These are phyloP conservation scores for Marronus borbonicus DNA, from an alignment of 2,888 invertebrate species.

Conservation along the genomic window DNA sequence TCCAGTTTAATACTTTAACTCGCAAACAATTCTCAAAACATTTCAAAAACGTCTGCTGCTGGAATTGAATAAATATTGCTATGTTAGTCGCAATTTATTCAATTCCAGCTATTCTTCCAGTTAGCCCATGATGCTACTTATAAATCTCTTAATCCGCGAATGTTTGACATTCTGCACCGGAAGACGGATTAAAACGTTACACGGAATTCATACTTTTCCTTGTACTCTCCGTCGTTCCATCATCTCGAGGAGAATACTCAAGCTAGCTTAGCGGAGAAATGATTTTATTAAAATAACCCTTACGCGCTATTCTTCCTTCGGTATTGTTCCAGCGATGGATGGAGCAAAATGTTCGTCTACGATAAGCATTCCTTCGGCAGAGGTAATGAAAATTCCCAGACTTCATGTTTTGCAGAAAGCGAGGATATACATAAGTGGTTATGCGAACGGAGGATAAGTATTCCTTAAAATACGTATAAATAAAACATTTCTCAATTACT, in stretches of 20 bases:
- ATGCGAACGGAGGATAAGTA: neutral
- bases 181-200: slow-evolving; percentile 36
- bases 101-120: neutral
- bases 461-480: too few relatives aligned
- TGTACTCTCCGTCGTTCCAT: slow-evolving; percentile 5
- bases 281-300: slow-evolving; percentile 28
- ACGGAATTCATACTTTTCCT: slow-evolving; percentile 33
- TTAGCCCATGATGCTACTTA: neutral
- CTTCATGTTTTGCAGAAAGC: neutral
- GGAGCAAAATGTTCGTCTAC: neutral
- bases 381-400: slow-evolving; percentile 21
- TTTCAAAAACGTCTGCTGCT: too few relatives aligned
- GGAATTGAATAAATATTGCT: too few relatives aligned
- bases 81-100: neutral
- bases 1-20: too few relatives aligned
- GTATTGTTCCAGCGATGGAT: slow-evolving; percentile 1
- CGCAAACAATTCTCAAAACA: too few relatives aligned
- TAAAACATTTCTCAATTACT: too few relatives aligned
- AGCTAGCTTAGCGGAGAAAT: neutral
- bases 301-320: slow-evolving; percentile 10
- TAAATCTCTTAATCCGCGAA: slow-evolving; percentile 23
- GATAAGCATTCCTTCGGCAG: slow-evolving; percentile 25
- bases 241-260: slow-evolving; percentile 4
- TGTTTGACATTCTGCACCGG: slow-evolving; percentile 32
- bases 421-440: neutral